Percentiles rank a stretch among this genome's conserved stretches.
phyloP scores from a whole-genome alignment of 2,888 invertebrate species.

The Rapana venosa region DNA sequence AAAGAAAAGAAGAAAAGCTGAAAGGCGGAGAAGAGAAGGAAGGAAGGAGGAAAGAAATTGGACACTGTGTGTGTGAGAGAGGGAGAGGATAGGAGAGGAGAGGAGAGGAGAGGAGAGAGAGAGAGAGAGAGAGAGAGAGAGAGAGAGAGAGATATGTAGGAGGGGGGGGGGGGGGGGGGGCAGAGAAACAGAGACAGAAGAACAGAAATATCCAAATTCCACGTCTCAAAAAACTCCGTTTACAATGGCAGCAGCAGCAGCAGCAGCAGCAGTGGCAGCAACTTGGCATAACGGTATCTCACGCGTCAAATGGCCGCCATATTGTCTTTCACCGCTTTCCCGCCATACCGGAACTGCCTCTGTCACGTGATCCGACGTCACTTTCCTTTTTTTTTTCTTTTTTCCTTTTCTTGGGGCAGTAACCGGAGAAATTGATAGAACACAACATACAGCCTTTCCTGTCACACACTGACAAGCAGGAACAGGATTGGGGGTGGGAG shows the following conservation, averaged over 20 bases:
- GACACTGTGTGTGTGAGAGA: too few relatives aligned
- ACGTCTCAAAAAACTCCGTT: too few relatives aligned
- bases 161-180: neutral
- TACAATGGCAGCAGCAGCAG: too few relatives aligned
- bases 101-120: neutral
- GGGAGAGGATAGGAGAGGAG: neutral
- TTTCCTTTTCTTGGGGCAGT: neutral
- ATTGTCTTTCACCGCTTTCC: neutral
- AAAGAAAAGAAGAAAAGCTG: too few relatives aligned
- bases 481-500: neutral
- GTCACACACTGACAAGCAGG: constrained; percentile 19
- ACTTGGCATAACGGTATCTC: constrained; percentile 1
- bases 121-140: neutral
- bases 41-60: too few relatives aligned
- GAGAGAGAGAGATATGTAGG: neutral
- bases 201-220: neutral
- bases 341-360: constrained; percentile 10
- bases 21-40: too few relatives aligned
- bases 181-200: neutral
- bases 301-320: neutral
- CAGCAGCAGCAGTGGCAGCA: neutral
- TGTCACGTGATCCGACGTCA: constrained; percentile 26
- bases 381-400: neutral
- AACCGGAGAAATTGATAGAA: constrained; percentile 20
- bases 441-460: constrained; percentile 19